Evolutionary conservation across 2,797 vertebrate species (phyloP), one percentile per base, ranked within the genome.

Genomic region (Chrysocyon brachyurus): DNA sequence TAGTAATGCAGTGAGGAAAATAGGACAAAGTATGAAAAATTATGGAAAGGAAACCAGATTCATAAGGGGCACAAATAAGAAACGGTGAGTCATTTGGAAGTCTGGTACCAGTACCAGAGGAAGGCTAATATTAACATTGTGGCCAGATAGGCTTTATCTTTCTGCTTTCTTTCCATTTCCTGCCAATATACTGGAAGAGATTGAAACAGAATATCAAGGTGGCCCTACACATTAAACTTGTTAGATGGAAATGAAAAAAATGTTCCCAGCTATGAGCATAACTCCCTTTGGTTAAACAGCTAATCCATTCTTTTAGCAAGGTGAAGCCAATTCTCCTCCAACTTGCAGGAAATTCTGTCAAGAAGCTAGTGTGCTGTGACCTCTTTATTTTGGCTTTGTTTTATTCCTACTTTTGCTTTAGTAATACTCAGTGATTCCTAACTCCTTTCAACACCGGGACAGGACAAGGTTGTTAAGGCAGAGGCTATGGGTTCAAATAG

Each of bases 101-200:
- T 64, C 63, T 86, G 56, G 26, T 79, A 12, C 0, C 1, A 87
- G 92, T 54, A 78, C 54, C 28, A 85, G 79, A 89, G 57, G 81
- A 82, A 92, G 54, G 70, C 61, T 66, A 16, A 85, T 63, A 49
- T 70, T 87, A 90, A 90, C 82, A 54, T 1, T 63, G 57, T 89
- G 85, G 31, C 92, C 49, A 78, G n/a, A 87, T 70, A 81, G 86
- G 22, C 82, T 78, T 92, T 93, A 77, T 94, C 91, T 94, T 87
- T 82, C 21, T 63, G 82, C 59, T 49, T 96, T 87, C 81, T 86
- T 94, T 73, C 81, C 68, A n/a, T 91, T 96, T 97, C 97, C 92
- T 85, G 82, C 33, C 40, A 73, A 9, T 88, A 16, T 63, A 84
- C 61, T 85, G 28, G 68, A 82, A 88, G 66, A 96, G 26, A 90